phyloP scores from a whole-genome alignment of 2,888 invertebrate species.

The Stenichneumon culpator region DNA sequence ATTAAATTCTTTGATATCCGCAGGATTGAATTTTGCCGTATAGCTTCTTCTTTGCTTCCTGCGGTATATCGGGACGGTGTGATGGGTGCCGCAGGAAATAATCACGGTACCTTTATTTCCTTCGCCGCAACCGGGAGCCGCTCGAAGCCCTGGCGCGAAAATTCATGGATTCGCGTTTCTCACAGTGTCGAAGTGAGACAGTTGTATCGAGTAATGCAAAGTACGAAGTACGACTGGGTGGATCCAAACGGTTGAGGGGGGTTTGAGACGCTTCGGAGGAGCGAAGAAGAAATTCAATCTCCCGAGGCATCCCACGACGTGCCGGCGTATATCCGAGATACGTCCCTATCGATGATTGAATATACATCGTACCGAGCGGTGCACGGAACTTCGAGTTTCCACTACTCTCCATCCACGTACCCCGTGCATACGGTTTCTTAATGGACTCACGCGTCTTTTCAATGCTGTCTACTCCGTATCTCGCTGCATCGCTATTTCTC shows the following conservation, averaged over 20 bases:
- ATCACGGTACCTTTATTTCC: conserved; percentile 11
- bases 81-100: neutral
- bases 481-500: conserved; percentile 13
- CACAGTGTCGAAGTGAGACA: conserved; percentile 27
- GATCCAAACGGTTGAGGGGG: conserved; percentile 28
- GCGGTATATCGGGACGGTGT: neutral
- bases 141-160: neutral
- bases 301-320: conserved; percentile 60
- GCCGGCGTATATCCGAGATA: conserved; percentile 57
- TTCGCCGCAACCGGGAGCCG: neutral
- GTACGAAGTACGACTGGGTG: conserved; percentile 44
- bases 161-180: conserved; percentile 26
- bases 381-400: conserved; percentile 45
- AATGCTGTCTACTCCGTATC: conserved; percentile 56
- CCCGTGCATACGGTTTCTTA: conserved; percentile 46
- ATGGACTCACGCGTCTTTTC: conserved; percentile 66
- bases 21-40: conserved; percentile 40
- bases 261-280: conserved; percentile 44
- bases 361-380: conserved; percentile 54
- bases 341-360: conserved; percentile 68
- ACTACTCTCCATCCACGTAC: neutral
- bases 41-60: neutral
- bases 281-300: conserved; percentile 67
- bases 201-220: conserved; percentile 36
- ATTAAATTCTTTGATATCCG: conserved; percentile 51